Evolutionary conservation across 2,113 vertebrate genomes (phyloP).

Genomic region (Psittacula cyanocephala): DNA sequence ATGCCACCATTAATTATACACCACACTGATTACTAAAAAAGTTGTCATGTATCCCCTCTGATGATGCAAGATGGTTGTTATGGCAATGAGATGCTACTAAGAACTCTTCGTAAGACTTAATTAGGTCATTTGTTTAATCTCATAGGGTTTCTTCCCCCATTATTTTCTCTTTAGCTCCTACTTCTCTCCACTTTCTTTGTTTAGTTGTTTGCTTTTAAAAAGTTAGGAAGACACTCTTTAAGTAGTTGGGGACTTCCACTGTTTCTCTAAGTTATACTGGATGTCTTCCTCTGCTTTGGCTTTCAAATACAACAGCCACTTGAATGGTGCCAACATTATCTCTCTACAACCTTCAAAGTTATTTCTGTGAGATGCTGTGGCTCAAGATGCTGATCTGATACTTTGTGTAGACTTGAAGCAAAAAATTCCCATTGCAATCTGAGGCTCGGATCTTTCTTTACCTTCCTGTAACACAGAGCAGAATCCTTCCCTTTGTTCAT

Average conservation of each 20-base stretch:
- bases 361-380: background rate
- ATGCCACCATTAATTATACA: conserved; percentile 58
- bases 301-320: background rate
- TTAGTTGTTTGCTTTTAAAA: background rate
- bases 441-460: background rate
- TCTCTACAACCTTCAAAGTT: background rate
- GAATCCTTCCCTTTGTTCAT: conserved; percentile 17
- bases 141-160: background rate
- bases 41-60: background rate
- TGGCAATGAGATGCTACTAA: conserved; percentile 21
- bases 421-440: background rate
- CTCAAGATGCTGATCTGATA: background rate
- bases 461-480: background rate
- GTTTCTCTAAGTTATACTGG: background rate
- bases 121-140: conserved; percentile 23
- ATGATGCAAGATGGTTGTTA: conserved; percentile 46
- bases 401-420: background rate
- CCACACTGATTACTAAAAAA: conserved; percentile 15
- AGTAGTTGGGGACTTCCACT: background rate
- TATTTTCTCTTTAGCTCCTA: background rate
- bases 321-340: background rate
- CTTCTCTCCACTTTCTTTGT: background rate
- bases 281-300: background rate
- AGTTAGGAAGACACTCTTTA: background rate
- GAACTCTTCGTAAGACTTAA: conserved; percentile 21